Conservation (phyloP, 2,797 vertebrate genomes). For the Sebastes cheni region DNA sequence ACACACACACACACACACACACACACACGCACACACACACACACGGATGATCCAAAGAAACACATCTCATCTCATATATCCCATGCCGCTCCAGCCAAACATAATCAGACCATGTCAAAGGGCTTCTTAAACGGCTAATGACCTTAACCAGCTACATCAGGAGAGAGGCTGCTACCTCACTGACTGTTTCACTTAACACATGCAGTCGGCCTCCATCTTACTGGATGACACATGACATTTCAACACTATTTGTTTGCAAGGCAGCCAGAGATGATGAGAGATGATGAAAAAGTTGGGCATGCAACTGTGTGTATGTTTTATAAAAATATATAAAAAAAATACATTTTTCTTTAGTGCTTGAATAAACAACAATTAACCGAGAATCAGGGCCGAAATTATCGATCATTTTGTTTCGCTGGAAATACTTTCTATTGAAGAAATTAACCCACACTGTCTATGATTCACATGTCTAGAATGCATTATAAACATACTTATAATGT, state of each 20-base stretch:
- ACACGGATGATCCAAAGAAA: slow-evolving; percentile 43
- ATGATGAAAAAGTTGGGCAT: not conserved
- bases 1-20: not conserved
- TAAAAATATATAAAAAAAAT: not conserved
- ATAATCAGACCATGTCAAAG: slow-evolving; percentile 73
- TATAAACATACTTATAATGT: not conserved
- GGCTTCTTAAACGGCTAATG: slow-evolving; percentile 54
- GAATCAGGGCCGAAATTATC: not conserved
- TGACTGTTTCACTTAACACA: not conserved
- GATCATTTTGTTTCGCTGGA: not conserved
- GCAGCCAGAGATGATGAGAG: not conserved
- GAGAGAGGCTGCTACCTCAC: not conserved
- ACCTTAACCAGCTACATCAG: slow-evolving; percentile 53
- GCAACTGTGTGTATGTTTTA: not conserved
- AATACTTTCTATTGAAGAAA: not conserved
- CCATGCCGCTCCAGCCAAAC: slow-evolving; percentile 55
- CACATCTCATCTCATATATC: slow-evolving; percentile 48
- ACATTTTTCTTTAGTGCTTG: too few species aligned
- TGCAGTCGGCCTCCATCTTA: not conserved
- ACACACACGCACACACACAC: slow-evolving; percentile 12
- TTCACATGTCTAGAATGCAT: fast-evolving
- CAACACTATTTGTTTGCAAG: not conserved
- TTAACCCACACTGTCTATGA: too few species aligned
- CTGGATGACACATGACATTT: not conserved
- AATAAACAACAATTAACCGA: fast-evolving